Evolutionary conservation across 1,140 invertebrate genomes (phyloP).

Genomic region (Schlechtendalia chinensis): DNA sequence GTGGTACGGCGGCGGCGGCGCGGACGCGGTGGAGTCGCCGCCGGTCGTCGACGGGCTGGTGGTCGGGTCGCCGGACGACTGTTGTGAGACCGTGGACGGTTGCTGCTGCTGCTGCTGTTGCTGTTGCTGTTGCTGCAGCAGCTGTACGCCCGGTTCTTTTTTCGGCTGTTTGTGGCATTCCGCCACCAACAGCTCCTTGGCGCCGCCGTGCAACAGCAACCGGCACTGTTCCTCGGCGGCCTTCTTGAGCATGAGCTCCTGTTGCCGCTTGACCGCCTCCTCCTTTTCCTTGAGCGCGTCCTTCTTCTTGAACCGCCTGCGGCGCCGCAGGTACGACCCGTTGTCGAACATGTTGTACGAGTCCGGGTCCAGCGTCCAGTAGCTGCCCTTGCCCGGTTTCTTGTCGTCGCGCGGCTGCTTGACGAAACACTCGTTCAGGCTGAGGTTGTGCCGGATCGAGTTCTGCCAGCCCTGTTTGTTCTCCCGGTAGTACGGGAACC

Average conservation of each 20-base stretch:
- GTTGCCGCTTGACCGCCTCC: conserved; percentile 77
- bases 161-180: conserved; percentile 52
- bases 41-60: background rate
- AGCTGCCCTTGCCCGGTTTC: conserved; percentile 75
- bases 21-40: background rate
- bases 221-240: conserved; percentile 49
- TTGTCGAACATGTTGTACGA: conserved; percentile 88
- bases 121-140: no score
- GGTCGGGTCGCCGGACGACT: background rate
- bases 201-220: conserved; percentile 21
- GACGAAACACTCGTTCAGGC: conserved; percentile 90
- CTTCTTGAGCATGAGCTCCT: conserved; percentile 54
- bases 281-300: conserved; percentile 85
- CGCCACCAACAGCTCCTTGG: conserved; percentile 50
- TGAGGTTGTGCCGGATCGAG: conserved; percentile 82
- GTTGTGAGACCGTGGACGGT: background rate
- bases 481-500: conserved; percentile 74
- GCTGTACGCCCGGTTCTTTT: conserved; percentile 51
- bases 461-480: conserved; percentile 86
- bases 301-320: conserved; percentile 88
- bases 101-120: no score
- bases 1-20: conserved; percentile 11
- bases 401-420: conserved; percentile 78
- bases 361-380: conserved; percentile 84
- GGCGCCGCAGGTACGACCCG: conserved; percentile 74